Percentiles rank a stretch among this genome's conserved stretches.
Conservation (phyloP, 2,888 invertebrate genomes). For the Automeris io region DNA sequence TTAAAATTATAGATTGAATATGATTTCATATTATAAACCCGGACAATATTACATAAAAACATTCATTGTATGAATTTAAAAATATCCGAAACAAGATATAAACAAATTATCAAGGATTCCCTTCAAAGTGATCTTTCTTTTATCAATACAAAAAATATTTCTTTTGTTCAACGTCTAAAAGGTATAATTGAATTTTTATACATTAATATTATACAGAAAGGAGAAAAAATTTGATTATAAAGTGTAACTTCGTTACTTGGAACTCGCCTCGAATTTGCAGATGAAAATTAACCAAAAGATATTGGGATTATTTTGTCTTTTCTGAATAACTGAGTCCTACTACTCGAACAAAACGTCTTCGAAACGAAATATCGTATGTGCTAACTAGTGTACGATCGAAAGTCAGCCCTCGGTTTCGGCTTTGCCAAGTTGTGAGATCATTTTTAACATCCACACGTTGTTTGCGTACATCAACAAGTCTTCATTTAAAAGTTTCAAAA, state of each 20-base stretch:
- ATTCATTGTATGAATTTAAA: too few relatives aligned
- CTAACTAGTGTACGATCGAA: too few relatives aligned
- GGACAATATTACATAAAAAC: too few relatives aligned
- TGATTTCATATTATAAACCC: neutral
- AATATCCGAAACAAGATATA: neutral
- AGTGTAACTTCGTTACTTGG: slow-evolving; percentile 2
- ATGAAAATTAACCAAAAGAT: neutral
- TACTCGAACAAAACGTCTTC: too few relatives aligned
- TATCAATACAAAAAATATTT: slow-evolving; percentile 11
- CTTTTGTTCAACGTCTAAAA: slow-evolving; percentile 17
- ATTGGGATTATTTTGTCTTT: neutral
- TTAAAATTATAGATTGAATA: too few relatives aligned
- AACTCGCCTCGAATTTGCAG: neutral
- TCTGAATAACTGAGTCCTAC: too few relatives aligned
- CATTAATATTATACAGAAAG: slow-evolving; percentile 19
- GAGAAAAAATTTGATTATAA: slow-evolving; percentile 13
- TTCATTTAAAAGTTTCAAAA: too few relatives aligned
- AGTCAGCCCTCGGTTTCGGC: too few relatives aligned
- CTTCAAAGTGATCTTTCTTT: neutral
- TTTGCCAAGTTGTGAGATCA: too few relatives aligned
- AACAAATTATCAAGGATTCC: neutral
- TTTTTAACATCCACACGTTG: too few relatives aligned
- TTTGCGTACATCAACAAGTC: too few relatives aligned
- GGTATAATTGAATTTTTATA: slow-evolving; percentile 17
- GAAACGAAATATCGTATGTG: too few relatives aligned